Base-by-base conservation (phyloP, 1,140 invertebrate genomes). In the Drosophila azteca region DNA sequence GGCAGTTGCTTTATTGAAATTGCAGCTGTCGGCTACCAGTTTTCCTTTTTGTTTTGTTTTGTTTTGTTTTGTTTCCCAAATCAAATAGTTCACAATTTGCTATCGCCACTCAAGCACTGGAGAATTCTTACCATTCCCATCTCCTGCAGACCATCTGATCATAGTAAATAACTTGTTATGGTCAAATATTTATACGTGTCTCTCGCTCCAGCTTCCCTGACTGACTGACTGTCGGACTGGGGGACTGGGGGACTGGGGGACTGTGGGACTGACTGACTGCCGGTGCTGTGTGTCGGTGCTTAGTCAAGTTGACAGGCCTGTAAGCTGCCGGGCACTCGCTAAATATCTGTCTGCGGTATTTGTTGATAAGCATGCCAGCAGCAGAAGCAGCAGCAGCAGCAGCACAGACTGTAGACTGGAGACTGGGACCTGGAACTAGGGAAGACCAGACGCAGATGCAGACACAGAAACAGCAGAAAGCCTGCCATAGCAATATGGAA, bases 81-180 rank as follows among this genome's bases (percentile, higher is more conserved):
- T 77, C 77, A 88, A 88, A 88, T 79, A 77, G 83, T 52, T 83
- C 51, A 82, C 74, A 87, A 87, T 81, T 85, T 84, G 76, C 79
- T 76, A 69, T 68, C 53, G 51, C 69, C 64, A 72, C 76, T 82
- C 61, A 62, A 79, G 83, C 88, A 83, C 83, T 88, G 88, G 79
- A 83, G 82, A 44, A 43, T 29, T 20, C 52, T 17, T 20, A 59
- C 31, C 57, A 39, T 39, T 39, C 54, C 43, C 45, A 70, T 53
- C 51, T 31, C 11, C 35, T 9, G 15, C 59, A 44, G 66, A 58
- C 68, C 59, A 65, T 78, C 80, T 76, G 53, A 71, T 87, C 79
- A 77, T 89, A 88, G 83, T 88, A 88, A 88, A 88, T 88, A 88
- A 88, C 83, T 88, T 83, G 83, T 87, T 87, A 79, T 77, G 79